Evolutionary conservation across 2,888 invertebrate genomes (phyloP).

Genomic region (Nemapogon koenigi): DNA sequence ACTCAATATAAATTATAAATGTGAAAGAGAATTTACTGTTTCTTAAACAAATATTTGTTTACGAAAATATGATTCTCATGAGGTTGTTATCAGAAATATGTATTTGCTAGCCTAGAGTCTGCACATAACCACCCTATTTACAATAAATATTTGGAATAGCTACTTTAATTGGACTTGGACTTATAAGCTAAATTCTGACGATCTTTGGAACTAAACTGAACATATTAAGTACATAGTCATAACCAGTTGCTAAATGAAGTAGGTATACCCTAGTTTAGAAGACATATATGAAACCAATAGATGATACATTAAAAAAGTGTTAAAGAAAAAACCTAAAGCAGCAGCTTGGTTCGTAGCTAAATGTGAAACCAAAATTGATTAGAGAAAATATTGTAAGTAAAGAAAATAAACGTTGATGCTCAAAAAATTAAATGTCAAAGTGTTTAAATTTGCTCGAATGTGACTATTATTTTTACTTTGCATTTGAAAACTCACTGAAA

Average conservation of each 20-base stretch:
- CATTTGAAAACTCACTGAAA: no score
- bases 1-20: no score
- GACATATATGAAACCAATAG: conserved; percentile 25
- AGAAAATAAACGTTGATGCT: no score
- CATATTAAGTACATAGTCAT: conserved; percentile 26
- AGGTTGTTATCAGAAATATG: conserved; percentile 31
- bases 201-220: conserved; percentile 35
- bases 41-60: no score
- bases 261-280: conserved; percentile 27
- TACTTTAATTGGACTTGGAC: conserved; percentile 54
- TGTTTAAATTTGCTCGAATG: no score
- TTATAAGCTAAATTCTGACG: conserved; percentile 37
- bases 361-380: no score
- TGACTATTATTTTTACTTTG: no score
- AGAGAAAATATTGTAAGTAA: no score
- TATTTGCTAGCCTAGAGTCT: conserved; percentile 38
- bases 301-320: conserved; percentile 20
- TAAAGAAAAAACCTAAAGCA: conserved; percentile 25
- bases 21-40: neutral
- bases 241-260: conserved; percentile 28
- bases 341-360: conserved; percentile 43
- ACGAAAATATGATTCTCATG: conserved; percentile 24
- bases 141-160: conserved; percentile 24
- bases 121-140: conserved; percentile 32
- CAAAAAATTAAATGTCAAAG: no score